Conservation (phyloP, 2,113 vertebrate species). For the Rhea pennata region DNA sequence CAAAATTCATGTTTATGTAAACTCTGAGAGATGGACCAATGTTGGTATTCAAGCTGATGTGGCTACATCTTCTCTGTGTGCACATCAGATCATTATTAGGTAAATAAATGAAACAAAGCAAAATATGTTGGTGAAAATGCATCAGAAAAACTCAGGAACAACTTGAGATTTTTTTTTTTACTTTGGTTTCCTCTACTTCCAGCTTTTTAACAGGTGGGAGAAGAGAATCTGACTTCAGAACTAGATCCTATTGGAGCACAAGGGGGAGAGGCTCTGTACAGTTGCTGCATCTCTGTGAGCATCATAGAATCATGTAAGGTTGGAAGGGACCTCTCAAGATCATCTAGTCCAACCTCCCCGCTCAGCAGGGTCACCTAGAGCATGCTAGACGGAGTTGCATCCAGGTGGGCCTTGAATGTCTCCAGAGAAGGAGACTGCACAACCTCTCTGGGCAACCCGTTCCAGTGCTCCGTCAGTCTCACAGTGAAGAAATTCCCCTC, state of each 20-base stretch:
- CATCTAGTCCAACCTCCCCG: too few relatives aligned
- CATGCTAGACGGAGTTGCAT: too few relatives aligned
- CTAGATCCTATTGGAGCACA: not conserved
- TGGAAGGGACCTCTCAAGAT: too few relatives aligned
- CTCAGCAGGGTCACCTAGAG: too few relatives aligned
- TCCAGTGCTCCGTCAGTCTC: too few relatives aligned
- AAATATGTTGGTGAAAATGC: not conserved
- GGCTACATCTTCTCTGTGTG: not conserved
- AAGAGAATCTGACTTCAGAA: not conserved
- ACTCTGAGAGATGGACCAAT: not conserved
- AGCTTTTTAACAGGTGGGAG: not conserved
- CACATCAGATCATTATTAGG: not conserved
- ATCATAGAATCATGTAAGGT: too few relatives aligned
- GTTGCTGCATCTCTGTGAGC: not conserved
- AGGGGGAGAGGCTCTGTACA: not conserved
- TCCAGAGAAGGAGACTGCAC: too few relatives aligned
- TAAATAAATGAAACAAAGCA: too few relatives aligned
- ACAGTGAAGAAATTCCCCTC: too few relatives aligned
- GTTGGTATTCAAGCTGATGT: not conserved
- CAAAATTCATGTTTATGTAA: not conserved
- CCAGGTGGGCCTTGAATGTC: too few relatives aligned
- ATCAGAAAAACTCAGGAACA: not conserved
- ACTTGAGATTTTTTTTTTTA: not conserved
- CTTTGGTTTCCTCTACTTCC: not conserved
- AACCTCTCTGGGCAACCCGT: too few relatives aligned